Percentiles rank a stretch among this genome's conserved stretches.
Evolutionary conservation across 2,113 vertebrate genomes (phyloP).

Genomic region (Clarias gariepinus): DNA sequence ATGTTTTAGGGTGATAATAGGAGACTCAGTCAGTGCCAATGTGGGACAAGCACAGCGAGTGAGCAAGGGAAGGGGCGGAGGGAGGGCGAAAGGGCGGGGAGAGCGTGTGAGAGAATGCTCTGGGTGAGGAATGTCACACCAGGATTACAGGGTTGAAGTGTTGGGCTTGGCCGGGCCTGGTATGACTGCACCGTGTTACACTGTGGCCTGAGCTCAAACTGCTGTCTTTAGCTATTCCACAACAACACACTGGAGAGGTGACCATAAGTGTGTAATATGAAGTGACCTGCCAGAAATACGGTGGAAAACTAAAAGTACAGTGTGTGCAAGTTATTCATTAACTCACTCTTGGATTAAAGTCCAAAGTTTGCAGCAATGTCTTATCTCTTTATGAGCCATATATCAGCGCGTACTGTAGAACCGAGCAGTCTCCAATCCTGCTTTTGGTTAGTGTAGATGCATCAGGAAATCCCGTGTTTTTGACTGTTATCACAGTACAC

Average conservation of each 20-base stretch:
- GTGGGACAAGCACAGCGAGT: neutral
- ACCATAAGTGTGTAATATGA: neutral
- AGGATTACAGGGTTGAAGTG: slow-evolving; percentile 37
- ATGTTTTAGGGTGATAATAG: neutral
- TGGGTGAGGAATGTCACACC: slow-evolving; percentile 55
- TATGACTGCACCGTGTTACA: neutral
- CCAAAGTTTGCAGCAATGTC: slow-evolving; percentile 30
- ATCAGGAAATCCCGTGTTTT: neutral
- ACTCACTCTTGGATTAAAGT: slow-evolving; percentile 20
- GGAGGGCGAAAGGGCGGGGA: neutral
- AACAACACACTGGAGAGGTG: neutral
- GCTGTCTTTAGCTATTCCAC: neutral
- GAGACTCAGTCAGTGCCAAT: neutral
- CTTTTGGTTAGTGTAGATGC: neutral
- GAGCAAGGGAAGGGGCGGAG: neutral
- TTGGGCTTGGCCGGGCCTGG: slow-evolving; percentile 17
- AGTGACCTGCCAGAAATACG: neutral
- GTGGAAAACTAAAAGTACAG: slow-evolving; percentile 17
- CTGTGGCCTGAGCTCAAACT: neutral
- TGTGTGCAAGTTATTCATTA: slow-evolving; percentile 39
- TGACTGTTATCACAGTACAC: neutral
- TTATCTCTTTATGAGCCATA: slow-evolving; percentile 11
- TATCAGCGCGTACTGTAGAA: neutral
- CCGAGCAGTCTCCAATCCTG: neutral
- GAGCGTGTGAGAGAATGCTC: slow-evolving; percentile 17